Evolutionary conservation across 2,113 vertebrate genomes (phyloP), one percentile per base, ranked within the genome.

Genomic region (Lepus europaeus): DNA sequence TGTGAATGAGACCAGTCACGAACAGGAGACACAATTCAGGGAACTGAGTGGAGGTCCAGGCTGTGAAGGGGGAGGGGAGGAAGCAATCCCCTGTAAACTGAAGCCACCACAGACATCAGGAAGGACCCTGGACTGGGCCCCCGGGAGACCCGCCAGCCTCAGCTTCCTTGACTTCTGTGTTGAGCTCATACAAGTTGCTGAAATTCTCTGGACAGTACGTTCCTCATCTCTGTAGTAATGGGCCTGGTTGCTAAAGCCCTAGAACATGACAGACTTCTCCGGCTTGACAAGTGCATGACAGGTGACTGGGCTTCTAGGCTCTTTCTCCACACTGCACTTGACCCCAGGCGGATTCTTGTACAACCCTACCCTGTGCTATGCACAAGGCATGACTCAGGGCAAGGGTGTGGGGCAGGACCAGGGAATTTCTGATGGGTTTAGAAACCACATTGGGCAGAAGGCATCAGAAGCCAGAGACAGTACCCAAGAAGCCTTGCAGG

Each of bases 331-430:
- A 1, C 11, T 6, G 27, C n/a, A 25, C 74, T 13, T 33, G 19
- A 76, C 2, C 13, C 8, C 10, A 25, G 61, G 59, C 3, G 27
- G 84, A 31, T 31, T 2, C 23, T 0, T 0, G 9, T 0, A 33
- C 17, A 78, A 61, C 0, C 0, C 7, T 86, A 63, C 51, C 45
- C 22, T 11, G 53, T 0, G 20, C 20, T 23, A 36, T 29, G 51
- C 20, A 36, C 33, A 51, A 69, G 20, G 25, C 19, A 0, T 27
- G 17, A 39, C 51, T n/a, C 73, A 1, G 9, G 31, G 10, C 33
- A 29, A 84, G 39, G 5, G 16, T 45, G 8, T 5, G 80, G n/a
- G 45, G 61, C 25, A 51, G 36, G 22, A 51, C 29, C 10, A 2
- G 2, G 83, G 16, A 81, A 17, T 72, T 91, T 13, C n/a, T 51